These are phyloP conservation scores for Drosophila yakuba DNA, from an alignment of 1,140 invertebrate genomes.

Conservation along the genomic window DNA sequence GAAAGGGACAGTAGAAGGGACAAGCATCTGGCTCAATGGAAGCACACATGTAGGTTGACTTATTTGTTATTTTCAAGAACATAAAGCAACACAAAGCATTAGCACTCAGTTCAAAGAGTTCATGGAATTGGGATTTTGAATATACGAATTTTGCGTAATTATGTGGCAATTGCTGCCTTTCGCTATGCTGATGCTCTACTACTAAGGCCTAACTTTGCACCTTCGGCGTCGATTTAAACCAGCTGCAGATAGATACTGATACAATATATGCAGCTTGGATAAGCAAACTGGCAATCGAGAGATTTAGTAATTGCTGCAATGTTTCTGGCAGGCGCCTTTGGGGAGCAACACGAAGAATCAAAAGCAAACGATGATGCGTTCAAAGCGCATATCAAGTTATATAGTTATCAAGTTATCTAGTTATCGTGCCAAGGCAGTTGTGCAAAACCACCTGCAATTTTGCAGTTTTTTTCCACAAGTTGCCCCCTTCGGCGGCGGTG, in stretches of 20 bases:
- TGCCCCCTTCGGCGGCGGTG: not conserved
- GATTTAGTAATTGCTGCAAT: constrained; percentile 3
- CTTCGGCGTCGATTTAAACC: not conserved
- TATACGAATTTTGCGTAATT: not conserved
- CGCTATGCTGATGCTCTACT: too few relatives aligned
- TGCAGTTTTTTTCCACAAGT: not conserved
- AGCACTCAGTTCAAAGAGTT: not conserved
- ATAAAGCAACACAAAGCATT: not conserved
- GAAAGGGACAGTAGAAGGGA: not conserved
- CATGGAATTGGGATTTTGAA: not conserved
- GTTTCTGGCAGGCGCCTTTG: not conserved
- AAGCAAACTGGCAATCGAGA: constrained; percentile 20
- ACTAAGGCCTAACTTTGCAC: too few relatives aligned
- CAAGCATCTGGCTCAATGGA: not conserved
- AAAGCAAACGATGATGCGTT: not conserved
- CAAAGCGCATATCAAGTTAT: not conserved
- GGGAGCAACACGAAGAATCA: too few relatives aligned
- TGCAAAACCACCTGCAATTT: constrained; percentile 11
- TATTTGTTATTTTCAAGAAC: not conserved
- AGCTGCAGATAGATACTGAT: not conserved
- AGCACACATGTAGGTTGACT: not conserved
- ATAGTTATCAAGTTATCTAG: not conserved
- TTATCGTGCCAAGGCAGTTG: too few relatives aligned
- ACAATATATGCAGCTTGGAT: not conserved
- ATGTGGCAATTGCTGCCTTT: not conserved